Percentiles rank a stretch among this genome's conserved stretches.
Evolutionary conservation across 30 jellyfish, hydroid and myxozoan species (phyloP).

Genomic region (Cassiopea xamachana): DNA sequence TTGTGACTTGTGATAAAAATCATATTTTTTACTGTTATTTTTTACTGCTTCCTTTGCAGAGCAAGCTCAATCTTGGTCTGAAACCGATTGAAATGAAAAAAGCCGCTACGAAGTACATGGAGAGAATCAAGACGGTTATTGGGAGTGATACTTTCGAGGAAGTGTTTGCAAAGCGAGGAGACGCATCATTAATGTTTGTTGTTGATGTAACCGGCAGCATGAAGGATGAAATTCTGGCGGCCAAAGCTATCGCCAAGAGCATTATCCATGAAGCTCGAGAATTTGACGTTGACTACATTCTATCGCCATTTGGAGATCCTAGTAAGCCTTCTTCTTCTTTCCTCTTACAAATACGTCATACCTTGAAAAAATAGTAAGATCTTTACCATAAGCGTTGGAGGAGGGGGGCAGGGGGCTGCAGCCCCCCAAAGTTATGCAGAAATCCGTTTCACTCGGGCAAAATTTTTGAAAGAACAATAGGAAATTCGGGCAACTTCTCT

Average conservation of each 20-base stretch:
- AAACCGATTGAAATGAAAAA: conserved; percentile 77
- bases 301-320: conserved; percentile 92
- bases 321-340: conserved; percentile 25
- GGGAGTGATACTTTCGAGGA: conserved; percentile 82
- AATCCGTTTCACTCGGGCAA: no score
- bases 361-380: no score
- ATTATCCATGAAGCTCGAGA: conserved; percentile 72
- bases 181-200: conserved; percentile 85
- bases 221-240: conserved; percentile 82
- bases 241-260: conserved; percentile 77
- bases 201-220: conserved; percentile 90
- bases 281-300: conserved; percentile 80
- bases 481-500: no score
- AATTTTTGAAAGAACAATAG: no score
- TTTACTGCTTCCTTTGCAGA: conserved; percentile 11
- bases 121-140: conserved; percentile 55
- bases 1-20: neutral
- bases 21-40: neutral
- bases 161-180: conserved; percentile 81
- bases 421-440: no score
- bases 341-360: neutral
- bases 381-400: no score
- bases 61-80: conserved; percentile 77
- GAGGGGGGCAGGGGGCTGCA: no score
- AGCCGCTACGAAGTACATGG: conserved; percentile 82